Conservation (phyloP, 2,113 vertebrate species). For the Pangasianodon gigas region DNA sequence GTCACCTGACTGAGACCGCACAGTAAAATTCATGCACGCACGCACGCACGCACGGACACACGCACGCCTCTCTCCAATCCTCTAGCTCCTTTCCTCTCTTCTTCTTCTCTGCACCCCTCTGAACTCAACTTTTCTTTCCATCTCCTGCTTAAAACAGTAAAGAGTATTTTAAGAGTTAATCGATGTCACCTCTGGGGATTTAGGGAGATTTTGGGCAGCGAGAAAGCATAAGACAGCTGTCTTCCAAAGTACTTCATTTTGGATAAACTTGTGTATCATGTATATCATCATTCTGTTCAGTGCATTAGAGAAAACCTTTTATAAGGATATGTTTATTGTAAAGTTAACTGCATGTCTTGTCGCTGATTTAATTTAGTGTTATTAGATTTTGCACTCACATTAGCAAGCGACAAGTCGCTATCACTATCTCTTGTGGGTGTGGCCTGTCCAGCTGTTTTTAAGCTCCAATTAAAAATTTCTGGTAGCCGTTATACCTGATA, state of each 20-base stretch:
- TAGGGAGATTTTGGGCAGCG: not conserved
- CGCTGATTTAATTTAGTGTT: not conserved
- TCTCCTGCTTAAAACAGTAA: not conserved
- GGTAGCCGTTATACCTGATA: no score
- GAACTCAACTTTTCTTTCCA: not conserved
- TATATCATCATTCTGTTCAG: not conserved
- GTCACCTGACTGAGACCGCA: constrained; percentile 34
- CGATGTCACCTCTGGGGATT: not conserved
- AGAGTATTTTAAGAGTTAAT: not conserved
- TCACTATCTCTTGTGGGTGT: not conserved
- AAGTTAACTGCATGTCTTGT: not conserved
- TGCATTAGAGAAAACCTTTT: not conserved
- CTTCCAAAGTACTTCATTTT: not conserved
- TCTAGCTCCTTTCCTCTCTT: not conserved
- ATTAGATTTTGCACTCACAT: not conserved
- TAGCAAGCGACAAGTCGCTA: not conserved
- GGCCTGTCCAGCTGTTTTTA: not conserved
- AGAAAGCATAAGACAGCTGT: not conserved
- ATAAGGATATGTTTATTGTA: not conserved
- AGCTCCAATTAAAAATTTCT: not conserved
- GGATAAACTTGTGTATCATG: not conserved
- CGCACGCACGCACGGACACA: constrained; percentile 8
- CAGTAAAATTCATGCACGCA: not conserved
- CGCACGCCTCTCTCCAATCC: not conserved
- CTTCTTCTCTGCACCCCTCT: not conserved